A percentile compares a stretch with the other conserved stretches of the same genome.
phyloP scores from a whole-genome alignment of 2,797 vertebrate species.

The Amblyraja radiata region DNA sequence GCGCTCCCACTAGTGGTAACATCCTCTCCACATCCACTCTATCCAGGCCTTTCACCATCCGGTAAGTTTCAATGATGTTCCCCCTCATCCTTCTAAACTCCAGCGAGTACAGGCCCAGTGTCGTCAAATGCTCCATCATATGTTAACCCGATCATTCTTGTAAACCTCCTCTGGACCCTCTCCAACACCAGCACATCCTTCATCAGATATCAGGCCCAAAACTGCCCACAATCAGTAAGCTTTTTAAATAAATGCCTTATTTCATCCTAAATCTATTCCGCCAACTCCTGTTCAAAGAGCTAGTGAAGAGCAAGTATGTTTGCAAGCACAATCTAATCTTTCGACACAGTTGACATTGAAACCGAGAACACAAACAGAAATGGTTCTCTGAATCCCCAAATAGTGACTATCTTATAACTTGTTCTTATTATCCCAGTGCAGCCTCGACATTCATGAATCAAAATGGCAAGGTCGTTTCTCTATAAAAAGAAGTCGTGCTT shows the following conservation, averaged over 20 bases:
- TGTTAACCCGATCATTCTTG: too few relatives aligned
- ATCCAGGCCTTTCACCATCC: too few relatives aligned
- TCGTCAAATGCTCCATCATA: too few relatives aligned
- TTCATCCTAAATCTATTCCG: background rate
- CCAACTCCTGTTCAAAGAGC: background rate
- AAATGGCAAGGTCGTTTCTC: slow-evolving; percentile 8
- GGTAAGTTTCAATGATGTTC: too few relatives aligned
- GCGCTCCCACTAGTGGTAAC: too few relatives aligned
- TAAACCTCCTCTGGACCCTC: too few relatives aligned
- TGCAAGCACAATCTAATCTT: background rate
- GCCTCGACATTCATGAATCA: background rate
- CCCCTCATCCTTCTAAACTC: too few relatives aligned
- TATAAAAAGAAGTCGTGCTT: background rate
- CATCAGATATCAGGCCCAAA: too few relatives aligned
- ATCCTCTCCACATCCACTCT: too few relatives aligned
- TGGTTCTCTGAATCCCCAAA: background rate
- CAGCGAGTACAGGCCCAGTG: too few relatives aligned
- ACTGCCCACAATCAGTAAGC: background rate
- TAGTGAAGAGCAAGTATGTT: background rate
- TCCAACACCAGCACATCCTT: too few relatives aligned
- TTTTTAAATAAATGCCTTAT: background rate
- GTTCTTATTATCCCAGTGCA: background rate
- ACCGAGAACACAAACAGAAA: background rate
- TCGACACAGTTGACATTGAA: background rate
- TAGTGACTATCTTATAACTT: background rate